phyloP scores from a whole-genome alignment of 2,797 vertebrate species.

The Ispidina lecontei region DNA sequence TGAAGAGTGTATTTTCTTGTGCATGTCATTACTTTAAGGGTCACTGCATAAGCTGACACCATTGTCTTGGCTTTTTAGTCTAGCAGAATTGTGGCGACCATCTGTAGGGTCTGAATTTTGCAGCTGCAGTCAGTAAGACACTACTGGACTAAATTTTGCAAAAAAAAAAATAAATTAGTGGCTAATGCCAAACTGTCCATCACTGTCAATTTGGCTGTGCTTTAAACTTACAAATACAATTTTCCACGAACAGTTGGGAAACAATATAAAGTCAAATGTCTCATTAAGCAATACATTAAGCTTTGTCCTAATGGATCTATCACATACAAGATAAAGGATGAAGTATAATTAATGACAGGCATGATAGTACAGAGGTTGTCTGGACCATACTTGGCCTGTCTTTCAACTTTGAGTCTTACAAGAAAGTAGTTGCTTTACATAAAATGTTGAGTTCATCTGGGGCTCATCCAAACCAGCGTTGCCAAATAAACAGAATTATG shows the following conservation, averaged over 20 bases:
- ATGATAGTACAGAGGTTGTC: background rate
- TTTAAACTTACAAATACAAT: conserved; percentile 49
- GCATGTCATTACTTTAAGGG: conserved; percentile 2
- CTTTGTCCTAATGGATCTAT: background rate
- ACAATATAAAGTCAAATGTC: conserved; percentile 42
- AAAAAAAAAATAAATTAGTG: background rate
- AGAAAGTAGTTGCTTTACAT: conserved; percentile 1
- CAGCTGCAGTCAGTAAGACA: conserved; percentile 69
- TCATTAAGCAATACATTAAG: conserved; percentile 38
- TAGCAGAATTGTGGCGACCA: conserved; percentile 28
- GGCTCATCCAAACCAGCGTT: background rate
- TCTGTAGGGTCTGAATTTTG: conserved; percentile 53
- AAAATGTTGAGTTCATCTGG: conserved; percentile 6
- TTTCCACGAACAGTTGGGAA: conserved; percentile 49
- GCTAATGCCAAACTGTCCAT: conserved; percentile 30
- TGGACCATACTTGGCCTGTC: background rate
- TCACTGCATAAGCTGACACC: conserved; percentile 46
- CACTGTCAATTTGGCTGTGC: conserved; percentile 51
- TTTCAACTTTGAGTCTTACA: conserved; percentile 19
- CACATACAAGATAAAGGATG: conserved; percentile 2
- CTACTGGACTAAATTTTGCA: conserved; percentile 57
- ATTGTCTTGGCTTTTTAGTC: background rate
- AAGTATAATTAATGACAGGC: background rate
- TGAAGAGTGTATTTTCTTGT: background rate
- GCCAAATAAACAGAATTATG: conserved; percentile 9